Base-by-base conservation (phyloP, 2,113 vertebrate genomes). In the human region DNA sequence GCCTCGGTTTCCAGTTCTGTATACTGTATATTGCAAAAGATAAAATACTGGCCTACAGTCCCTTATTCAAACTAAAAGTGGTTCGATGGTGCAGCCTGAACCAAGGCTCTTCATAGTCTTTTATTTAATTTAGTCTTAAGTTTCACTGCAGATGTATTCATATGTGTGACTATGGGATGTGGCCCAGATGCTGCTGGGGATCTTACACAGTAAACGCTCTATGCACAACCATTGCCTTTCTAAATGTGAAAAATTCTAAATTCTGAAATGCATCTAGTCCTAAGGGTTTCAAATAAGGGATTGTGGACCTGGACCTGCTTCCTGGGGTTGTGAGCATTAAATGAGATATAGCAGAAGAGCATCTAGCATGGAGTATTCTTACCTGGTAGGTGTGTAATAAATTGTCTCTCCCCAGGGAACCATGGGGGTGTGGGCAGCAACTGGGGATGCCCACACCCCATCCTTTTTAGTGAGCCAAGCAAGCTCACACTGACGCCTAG, bases 401-500 rank as follows among this genome's bases (percentile, higher is more conserved):
- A 75, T 85, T 40, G 30, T 18, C n/a, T 82, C 72, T 43, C 17
- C 23, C 40, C 18, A 32, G 32, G 70, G n/a, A 52, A 52, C 22
- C 45, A 11, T 32, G n/a, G 92, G 20, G 20, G 11, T 5, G 9
- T 52, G 80, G 55, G n/a, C n/a, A 72, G 82, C 22, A 6, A 7
- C 11, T 50, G 64, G 20, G 4, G 17, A 38, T 38, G 16, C 57
- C 81, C 78, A 72, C 7, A 32, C 18, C 23, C n/a, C 50, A 14
- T 16, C 27, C n/a, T 1, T 38, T 38, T 61, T 16, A 27, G 9
- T 12, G 73, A 93, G 64, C 92, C 92, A 20, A 4, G 0, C 6
- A 11, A 96, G 78, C 66, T 79, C 97, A 96, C 96, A 94, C 94
- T 97, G 98, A 84, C 98, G 82, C 88, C 98, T 97, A 92, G 97